A percentile compares a stretch with the other conserved stretches of the same genome.
These are phyloP conservation scores for Resseliella maxima DNA, from an alignment of 2,888 invertebrate genomes.

Conservation along the genomic window DNA sequence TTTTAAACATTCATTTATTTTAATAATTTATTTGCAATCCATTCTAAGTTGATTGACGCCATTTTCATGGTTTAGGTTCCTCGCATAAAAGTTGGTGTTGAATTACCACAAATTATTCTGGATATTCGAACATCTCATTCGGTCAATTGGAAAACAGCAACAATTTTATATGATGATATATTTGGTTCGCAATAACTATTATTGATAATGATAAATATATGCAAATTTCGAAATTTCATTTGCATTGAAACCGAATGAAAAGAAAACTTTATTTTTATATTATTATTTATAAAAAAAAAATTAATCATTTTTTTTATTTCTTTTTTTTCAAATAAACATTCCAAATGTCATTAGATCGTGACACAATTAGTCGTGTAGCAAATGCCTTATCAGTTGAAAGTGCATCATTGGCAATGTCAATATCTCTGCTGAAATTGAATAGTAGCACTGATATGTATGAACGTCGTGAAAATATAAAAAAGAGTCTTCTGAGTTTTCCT, in stretches of 20 bases:
- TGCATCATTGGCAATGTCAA: constrained; percentile 57
- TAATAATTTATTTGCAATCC: neutral
- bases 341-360: constrained; percentile 70
- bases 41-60: neutral
- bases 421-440: constrained; percentile 57
- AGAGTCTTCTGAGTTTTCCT: constrained; percentile 64
- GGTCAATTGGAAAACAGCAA: constrained; percentile 78
- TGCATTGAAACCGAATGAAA: too few species aligned
- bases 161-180: constrained; percentile 78
- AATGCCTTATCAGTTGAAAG: constrained; percentile 69
- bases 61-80: constrained; percentile 68
- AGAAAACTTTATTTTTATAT: too few species aligned
- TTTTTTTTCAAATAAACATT: neutral
- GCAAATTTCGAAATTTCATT: too few species aligned
- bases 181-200: constrained; percentile 70
- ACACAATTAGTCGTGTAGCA: constrained; percentile 75
- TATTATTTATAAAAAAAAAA: neutral
- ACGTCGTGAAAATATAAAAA: constrained; percentile 62
- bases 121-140: constrained; percentile 77
- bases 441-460: constrained; percentile 58
- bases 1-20: constrained; percentile 60
- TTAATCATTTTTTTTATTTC: neutral
- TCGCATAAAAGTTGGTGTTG: constrained; percentile 75
- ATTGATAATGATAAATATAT: too few species aligned
- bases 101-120: constrained; percentile 80